Base-by-base conservation (phyloP, 53 echinoderm and acorn worm genomes). In the Temnopleurus reevesii region DNA sequence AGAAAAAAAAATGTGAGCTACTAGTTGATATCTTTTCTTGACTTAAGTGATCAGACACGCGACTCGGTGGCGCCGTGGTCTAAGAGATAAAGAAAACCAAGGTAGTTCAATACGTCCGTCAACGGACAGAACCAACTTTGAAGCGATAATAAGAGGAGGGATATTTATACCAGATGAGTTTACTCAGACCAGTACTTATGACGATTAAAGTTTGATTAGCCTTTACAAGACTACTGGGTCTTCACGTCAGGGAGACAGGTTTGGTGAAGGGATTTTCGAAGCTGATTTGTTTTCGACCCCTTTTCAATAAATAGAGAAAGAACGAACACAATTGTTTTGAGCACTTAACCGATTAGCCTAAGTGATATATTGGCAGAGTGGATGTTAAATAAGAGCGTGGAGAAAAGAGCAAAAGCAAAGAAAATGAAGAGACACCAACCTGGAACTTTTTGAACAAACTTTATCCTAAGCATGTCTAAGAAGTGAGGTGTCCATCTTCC, bases 21-120 rank as follows among this genome's bases (percentile, higher is more conserved):
- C 85, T 60, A 60, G 85, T 66, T 87, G 88, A 87, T 87, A 87
- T 65, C 66, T 71, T 46, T n/a, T 66, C 88, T 87, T 87, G 88
- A 87, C 88, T 87, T 71, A 66, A 87, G 88, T 53, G 88, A 87
- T 87, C 88, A 87, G 71, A 66, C 88, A 61, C 60, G 25, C 66
- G 53, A 23, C 88, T 19, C 31, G 8, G 2, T 71, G 88, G 49
- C 88, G 88, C 71, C 88, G 35, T 8, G 8, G 18, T 27, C 46
- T 2, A 31, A 8, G 41, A 86, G 86, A 86, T 86, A 86, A 86
- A 86, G 86, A 59, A 46, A 44, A 44, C 44, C 61, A 55, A 36
- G 83, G 83, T 55, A 83, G 26, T 56, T 56, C 47, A 83, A 83
- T 36, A 49, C 31, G 81, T 81, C 53, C 51, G 44, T 46, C 77